Evolutionary conservation across 2,113 vertebrate species (phyloP).

Genomic region (Plecotus auritus): DNA sequence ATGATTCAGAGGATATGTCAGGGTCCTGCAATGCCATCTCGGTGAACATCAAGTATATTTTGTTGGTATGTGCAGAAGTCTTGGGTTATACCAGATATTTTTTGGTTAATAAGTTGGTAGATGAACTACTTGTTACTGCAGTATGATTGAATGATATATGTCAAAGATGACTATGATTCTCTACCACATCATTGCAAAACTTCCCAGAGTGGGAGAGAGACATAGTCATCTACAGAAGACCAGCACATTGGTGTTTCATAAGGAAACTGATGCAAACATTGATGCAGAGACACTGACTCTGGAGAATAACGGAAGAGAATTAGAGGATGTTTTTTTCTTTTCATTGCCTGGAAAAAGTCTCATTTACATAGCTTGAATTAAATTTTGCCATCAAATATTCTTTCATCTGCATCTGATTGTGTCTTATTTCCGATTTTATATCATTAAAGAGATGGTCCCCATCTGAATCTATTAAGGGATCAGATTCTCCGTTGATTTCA

Average conservation of each 20-base stretch:
- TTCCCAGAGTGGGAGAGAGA: background rate
- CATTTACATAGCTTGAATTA: constrained; percentile 15
- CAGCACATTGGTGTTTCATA: background rate
- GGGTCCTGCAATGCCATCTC: background rate
- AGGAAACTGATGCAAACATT: background rate
- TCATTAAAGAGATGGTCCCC: constrained; percentile 10
- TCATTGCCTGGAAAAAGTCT: constrained; percentile 24
- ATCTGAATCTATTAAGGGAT: constrained; percentile 23
- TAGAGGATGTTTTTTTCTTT: constrained; percentile 16
- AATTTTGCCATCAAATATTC: constrained; percentile 23
- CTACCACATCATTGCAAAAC: background rate
- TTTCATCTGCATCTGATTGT: constrained; percentile 14
- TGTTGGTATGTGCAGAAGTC: background rate
- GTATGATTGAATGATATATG: background rate
- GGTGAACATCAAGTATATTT: background rate
- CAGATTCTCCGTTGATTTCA: constrained; percentile 30
- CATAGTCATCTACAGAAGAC: constrained; percentile 15
- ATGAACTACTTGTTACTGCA: background rate
- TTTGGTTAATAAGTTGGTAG: background rate
- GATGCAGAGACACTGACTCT: background rate
- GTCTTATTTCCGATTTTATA: constrained; percentile 41
- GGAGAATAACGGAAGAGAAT: background rate
- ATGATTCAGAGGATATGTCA: background rate
- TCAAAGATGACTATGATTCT: background rate
- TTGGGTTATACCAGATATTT: background rate